These are phyloP conservation scores for Homarus gammarus DNA, from an alignment of 2,888 invertebrate genomes.

Conservation along the genomic window DNA sequence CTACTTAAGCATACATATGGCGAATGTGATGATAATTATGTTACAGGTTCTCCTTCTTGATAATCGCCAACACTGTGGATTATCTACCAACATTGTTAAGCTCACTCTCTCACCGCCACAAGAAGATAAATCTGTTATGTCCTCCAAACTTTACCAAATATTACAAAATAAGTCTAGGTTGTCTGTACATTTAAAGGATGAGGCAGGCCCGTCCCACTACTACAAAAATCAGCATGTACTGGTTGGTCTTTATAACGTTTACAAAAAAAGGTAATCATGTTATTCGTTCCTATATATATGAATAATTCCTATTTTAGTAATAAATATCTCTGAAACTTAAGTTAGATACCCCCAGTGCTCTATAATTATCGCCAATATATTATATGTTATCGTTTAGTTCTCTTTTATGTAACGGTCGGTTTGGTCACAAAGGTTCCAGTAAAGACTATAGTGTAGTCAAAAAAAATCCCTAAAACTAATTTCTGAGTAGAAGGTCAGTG, in stretches of 20 bases:
- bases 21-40: too few relatives aligned
- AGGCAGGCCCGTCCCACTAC: neutral
- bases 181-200: conserved; percentile 26
- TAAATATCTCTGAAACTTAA: neutral
- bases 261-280: neutral
- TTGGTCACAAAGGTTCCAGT: neutral
- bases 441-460: neutral
- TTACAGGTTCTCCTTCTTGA: too few relatives aligned
- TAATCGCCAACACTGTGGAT: too few relatives aligned
- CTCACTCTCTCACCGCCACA: too few relatives aligned
- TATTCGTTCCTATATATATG: neutral
- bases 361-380: too few relatives aligned
- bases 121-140: conserved; percentile 12
- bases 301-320: neutral
- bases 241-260: neutral
- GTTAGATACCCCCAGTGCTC: too few relatives aligned
- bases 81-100: too few relatives aligned
- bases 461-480: neutral
- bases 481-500: neutral
- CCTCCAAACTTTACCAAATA: conserved; percentile 52
- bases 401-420: too few relatives aligned
- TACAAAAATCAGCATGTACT: neutral
- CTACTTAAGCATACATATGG: too few relatives aligned
- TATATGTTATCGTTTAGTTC: too few relatives aligned
- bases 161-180: conserved; percentile 57